phyloP scores from a whole-genome alignment of 2,797 vertebrate genomes.

The Hylomyscus alleni region DNA sequence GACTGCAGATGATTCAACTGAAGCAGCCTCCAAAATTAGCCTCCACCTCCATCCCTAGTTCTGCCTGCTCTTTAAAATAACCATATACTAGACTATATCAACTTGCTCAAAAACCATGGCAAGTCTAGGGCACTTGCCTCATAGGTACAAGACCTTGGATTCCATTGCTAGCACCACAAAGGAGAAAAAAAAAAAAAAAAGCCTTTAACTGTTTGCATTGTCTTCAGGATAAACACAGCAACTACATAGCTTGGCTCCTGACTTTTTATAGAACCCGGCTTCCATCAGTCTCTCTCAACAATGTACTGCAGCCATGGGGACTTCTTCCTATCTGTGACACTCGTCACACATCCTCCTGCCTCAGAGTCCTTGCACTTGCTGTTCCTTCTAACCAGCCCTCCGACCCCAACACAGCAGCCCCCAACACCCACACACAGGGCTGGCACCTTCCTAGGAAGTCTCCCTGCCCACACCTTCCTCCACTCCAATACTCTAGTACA shows the following conservation, averaged over 20 bases:
- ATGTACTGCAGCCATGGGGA: not conserved
- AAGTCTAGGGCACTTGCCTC: not conserved
- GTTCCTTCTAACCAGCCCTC: not conserved
- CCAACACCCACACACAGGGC: not conserved
- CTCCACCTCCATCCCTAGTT: not conserved
- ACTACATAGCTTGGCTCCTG: not conserved
- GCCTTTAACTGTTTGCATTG: not conserved
- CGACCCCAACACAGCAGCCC: not conserved
- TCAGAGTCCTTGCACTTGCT: not conserved
- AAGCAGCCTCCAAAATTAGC: slow-evolving; percentile 3
- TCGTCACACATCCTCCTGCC: slow-evolving; percentile 11
- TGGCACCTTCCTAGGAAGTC: not conserved
- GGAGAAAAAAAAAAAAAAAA: too few species aligned
- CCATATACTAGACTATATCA: not conserved
- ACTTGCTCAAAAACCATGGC: not conserved
- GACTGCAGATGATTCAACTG: not conserved
- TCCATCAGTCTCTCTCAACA: not conserved
- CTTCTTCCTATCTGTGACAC: not conserved
- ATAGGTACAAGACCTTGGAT: not conserved
- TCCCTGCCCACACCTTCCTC: not conserved
- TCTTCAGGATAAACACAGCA: not conserved
- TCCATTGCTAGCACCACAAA: not conserved
- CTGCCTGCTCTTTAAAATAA: not conserved
- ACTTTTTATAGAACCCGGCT: not conserved
- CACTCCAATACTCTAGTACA: not conserved